Evolutionary conservation across 2,113 vertebrate genomes (phyloP), one percentile per base, ranked within the genome.

Genomic region (Spilogale gracilis): DNA sequence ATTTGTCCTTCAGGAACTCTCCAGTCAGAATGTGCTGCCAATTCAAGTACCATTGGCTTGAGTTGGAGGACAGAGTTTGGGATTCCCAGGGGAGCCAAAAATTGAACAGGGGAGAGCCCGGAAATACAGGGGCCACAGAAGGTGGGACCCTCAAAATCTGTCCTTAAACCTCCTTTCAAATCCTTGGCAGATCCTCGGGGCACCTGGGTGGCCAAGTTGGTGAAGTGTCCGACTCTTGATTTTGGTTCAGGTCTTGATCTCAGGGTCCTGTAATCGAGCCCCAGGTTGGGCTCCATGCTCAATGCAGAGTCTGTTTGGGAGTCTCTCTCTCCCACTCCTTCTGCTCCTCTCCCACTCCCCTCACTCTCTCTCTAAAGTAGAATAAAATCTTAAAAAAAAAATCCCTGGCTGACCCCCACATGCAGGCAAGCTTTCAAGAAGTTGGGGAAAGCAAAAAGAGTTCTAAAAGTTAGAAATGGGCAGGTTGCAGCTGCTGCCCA

Each of bases 361-460:
- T 2, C 30, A 16, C 27, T 30, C 30, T 30, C 65, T 67, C 14
- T 67, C 30, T 67, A 67, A 67, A 67, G n/a, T 0, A 67, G 30
- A 67, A n/a, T 67, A 67, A 67, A 67, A 67, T 67, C 6, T n/a
- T 8, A 17, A 67, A 65, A 65, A 20, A 63, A 67, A 65, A 20
- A 54, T 78, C 7, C 21, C 73, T 23, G 54, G 14, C 30, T 38
- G 8, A 69, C 2, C 27, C 12, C 89, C 21, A n/a, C 2, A 1
- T 25, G 23, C 30, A 52, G 27, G 65, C 23, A 58, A 83, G 45
- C 63, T 30, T 30, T 1, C 7, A 9, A 48, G 9, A 4, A 3
- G 5, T 2, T 2, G 0, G 32, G 30, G 30, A 23, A 6, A 16
- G 23, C 48, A 61, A 32, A 1, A 9, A 54, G 2, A 63, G 8